Evolutionary conservation across 2,797 vertebrate genomes (phyloP), one percentile per base, ranked within the genome.

Genomic region (Agapornis canus): DNA sequence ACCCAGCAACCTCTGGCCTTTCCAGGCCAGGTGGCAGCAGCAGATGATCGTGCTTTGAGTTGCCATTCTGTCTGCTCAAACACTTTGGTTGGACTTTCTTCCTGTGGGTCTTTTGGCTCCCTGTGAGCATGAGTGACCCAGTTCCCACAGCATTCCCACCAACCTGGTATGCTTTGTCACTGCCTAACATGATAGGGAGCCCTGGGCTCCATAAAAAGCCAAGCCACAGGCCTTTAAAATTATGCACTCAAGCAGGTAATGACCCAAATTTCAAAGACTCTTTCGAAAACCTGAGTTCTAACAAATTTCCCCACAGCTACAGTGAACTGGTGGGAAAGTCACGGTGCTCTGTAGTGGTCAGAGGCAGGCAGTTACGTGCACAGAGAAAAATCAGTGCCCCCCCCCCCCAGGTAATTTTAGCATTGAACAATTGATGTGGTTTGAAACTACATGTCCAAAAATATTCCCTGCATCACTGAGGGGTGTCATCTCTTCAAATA

Each of bases 211-310:
- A 68, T 57, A 49, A 23, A 57, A 37, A 78, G 18, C 35, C 11
- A 51, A 59, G 17, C 13, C 12, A n/a, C 7, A 5, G 6, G 5
- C 40, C 66, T 56, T 65, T 22, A 40, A 57, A 81, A 26, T 23
- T 11, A 10, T 6, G 12, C 20, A 52, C 9, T 12, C 43, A 5
- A 66, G 77, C 6, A 57, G 23, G 0, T 0, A 73, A 61, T 5
- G 9, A 69, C 20, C 11, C 27, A 54, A n/a, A 57, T 61, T 35
- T 35, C 48, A 79, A 80, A 42, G 12, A 13, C 9, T 32, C 16
- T 61, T 21, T 60, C 12, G 29, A 73, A 82, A 75, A 75, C 15
- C 43, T 49, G 26, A 39, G 9, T 66, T 56, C n/a, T 57, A 48
- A 19, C 40, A 59, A 48, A 32, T 47, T 11, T 75, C 19, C 22